Percentiles rank a stretch among this genome's conserved stretches.
Conservation (phyloP, 1,140 invertebrate genomes). For the Chionoecetes opilio region DNA sequence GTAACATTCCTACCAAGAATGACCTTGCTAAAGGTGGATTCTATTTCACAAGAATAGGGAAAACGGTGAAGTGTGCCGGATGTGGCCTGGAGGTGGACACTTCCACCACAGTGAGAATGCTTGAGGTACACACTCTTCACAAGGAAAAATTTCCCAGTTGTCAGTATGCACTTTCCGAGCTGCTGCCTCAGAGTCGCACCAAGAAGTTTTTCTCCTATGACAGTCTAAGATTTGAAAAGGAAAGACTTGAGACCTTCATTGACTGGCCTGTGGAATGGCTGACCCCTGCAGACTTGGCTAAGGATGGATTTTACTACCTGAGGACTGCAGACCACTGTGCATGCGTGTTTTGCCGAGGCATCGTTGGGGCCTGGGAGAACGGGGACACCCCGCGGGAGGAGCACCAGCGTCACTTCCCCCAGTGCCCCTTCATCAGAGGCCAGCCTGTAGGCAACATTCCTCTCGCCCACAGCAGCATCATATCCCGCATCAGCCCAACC, state of each 20-base stretch:
- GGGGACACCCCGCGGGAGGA: conserved; percentile 90
- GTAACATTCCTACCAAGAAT: neutral
- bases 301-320: conserved; percentile 93
- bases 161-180: neutral
- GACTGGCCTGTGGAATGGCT: conserved; percentile 83
- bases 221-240: conserved; percentile 77
- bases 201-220: conserved; percentile 76
- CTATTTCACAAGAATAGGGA: conserved; percentile 38
- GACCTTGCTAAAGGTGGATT: conserved; percentile 56
- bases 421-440: conserved; percentile 89
- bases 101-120: neutral
- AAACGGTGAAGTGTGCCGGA: conserved; percentile 35
- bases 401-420: conserved; percentile 89
- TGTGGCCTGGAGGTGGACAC: conserved; percentile 59
- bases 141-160: conserved; percentile 53
- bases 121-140: conserved; percentile 31
- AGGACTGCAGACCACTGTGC: conserved; percentile 88
- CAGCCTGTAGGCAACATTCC: conserved; percentile 88
- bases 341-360: conserved; percentile 92
- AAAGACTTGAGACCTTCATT: conserved; percentile 80
- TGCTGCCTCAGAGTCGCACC: neutral
- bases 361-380: conserved; percentile 89
- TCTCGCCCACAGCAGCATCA: conserved; percentile 82
- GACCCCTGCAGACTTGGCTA: conserved; percentile 89
- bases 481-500: conserved; percentile 37